These are phyloP conservation scores for Protonemura montana DNA, from an alignment of 2,888 invertebrate species.

Conservation along the genomic window DNA sequence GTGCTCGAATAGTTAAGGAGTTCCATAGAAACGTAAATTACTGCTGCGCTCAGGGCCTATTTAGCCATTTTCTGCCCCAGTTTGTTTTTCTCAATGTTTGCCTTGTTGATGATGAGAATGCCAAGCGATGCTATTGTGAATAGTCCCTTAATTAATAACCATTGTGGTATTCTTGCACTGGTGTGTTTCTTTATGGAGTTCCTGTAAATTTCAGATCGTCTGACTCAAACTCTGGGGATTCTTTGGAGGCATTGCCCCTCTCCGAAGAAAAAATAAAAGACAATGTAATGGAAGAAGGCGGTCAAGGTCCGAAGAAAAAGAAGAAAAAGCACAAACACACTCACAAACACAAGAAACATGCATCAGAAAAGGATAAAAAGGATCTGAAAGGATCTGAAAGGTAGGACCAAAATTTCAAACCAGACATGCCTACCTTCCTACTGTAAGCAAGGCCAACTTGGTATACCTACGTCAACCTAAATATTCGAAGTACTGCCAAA, in stretches of 20 bases:
- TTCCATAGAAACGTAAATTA: background rate
- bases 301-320: constrained; percentile 61
- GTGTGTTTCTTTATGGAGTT: background rate
- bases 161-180: too few relatives aligned
- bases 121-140: background rate
- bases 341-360: constrained; percentile 64
- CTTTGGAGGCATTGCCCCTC: constrained; percentile 50
- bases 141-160: background rate
- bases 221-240: constrained; percentile 50
- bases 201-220: constrained; percentile 44
- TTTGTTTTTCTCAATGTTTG: background rate
- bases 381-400: constrained; percentile 57
- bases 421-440: too few relatives aligned
- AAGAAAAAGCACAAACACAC: constrained; percentile 73
- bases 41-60: background rate
- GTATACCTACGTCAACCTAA: too few relatives aligned
- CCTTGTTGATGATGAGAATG: background rate
- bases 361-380: constrained; percentile 57
- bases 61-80: background rate
- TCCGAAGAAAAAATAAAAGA: constrained; percentile 55
- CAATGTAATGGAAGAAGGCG: constrained; percentile 44
- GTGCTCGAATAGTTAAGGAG: too few relatives aligned
- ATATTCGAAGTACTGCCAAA: too few relatives aligned
- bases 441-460: too few relatives aligned
- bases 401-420: constrained; percentile 51